These are phyloP conservation scores for Eurystomus glaucurus DNA, from an alignment of 2,797 vertebrate species.

Conservation along the genomic window DNA sequence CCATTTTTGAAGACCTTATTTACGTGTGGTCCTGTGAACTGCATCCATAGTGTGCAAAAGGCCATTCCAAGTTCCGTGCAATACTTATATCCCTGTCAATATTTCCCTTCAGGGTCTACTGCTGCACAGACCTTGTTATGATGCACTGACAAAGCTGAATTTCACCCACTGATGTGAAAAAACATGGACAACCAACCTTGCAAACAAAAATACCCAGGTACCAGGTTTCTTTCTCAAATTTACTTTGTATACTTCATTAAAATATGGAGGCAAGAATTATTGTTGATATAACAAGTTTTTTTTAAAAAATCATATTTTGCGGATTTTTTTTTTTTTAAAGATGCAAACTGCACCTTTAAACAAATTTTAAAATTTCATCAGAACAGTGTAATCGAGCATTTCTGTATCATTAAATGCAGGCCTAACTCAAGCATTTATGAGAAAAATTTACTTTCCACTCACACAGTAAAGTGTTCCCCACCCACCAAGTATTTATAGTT, in stretches of 20 bases:
- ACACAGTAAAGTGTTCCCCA: not conserved
- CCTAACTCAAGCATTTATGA: not conserved
- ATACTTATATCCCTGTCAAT: not conserved
- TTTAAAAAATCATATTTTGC: not conserved
- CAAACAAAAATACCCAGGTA: not conserved
- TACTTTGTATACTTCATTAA: not conserved
- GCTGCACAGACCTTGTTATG: not conserved
- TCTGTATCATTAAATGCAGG: not conserved
- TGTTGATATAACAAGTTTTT: not conserved
- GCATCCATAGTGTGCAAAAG: not conserved
- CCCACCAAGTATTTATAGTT: not conserved
- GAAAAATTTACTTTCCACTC: not conserved
- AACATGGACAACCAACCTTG: not conserved
- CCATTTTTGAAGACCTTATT: not conserved
- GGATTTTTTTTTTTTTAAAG: not conserved
- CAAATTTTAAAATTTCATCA: not conserved
- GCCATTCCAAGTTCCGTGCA: not conserved
- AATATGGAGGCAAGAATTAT: not conserved
- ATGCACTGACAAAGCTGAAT: not conserved
- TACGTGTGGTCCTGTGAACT: not conserved
- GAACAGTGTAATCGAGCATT: not conserved
- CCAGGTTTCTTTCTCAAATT: not conserved
- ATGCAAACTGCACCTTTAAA: not conserved
- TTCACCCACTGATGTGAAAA: not conserved
- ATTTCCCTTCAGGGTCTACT: not conserved